Evolutionary conservation across 2,888 invertebrate species (phyloP), one percentile per base, ranked within the genome.

Genomic region (Lasioglossum lativentre): DNA sequence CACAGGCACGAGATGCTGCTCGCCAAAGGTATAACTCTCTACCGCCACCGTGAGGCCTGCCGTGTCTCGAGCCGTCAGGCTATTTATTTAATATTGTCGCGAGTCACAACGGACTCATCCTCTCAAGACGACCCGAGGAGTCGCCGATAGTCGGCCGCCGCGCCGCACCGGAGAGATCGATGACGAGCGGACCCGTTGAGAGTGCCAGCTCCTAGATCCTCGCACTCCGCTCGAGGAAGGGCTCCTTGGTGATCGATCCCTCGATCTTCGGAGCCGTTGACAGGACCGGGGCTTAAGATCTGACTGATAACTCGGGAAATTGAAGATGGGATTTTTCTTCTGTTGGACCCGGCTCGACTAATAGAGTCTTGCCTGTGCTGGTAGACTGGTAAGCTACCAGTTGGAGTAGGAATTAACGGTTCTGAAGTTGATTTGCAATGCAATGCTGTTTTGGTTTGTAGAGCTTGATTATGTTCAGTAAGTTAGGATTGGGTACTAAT

Each of bases 61-160:
- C 89, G 88, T 90, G 88, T 90, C 86, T 78, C 84, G 77, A 68
- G 73, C 83, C 85, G 84, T 87, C 83, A 75, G 90, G 90, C 91
- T 92, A 93, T 93, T 93, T 92, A 92, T 93, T 93, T 91, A 91
- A 93, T 93, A 93, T 93, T 90, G 92, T 93, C 92, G 88, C 92
- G 89, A 90, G 90, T 89, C 91, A 87, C 78, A 76, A 82, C 83
- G 79, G 75, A 40, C 63, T 45, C 66, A 66, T 66, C 66, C 66
- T 66, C 19, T 34, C 70, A 23, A 23, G 23, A 34, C 70, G 47
- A 63, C 27, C 71, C 34, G 80, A 63, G 72, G 76, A 74, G 38
- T 52, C 68, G 34, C 40, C 52, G 80, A 77, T 75, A 47, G 34
- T 40, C 3, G 75, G 73, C 45, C 73, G 78, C 78, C 66, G 34